These are phyloP conservation scores for Premnoplex brunnescens DNA, from an alignment of 2,797 vertebrate species.

Conservation along the genomic window DNA sequence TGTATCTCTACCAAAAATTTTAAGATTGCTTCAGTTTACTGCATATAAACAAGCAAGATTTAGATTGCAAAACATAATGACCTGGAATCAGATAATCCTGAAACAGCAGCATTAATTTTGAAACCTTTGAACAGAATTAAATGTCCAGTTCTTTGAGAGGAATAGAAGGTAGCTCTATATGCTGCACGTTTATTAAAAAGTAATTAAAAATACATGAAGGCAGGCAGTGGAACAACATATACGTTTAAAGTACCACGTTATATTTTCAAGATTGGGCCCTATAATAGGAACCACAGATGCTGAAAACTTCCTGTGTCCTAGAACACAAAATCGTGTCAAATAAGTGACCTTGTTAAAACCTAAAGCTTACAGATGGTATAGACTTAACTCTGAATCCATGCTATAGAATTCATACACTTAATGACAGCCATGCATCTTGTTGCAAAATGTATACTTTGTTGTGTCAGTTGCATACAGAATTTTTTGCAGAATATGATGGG, in stretches of 20 bases:
- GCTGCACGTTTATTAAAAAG: background rate
- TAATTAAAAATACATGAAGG: constrained; percentile 2
- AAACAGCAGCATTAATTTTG: background rate
- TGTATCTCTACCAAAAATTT: background rate
- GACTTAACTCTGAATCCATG: constrained; percentile 30
- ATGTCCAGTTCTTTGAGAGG: background rate
- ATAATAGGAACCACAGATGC: constrained; percentile 55
- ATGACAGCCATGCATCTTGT: constrained; percentile 8
- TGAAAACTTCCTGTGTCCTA: constrained; percentile 43
- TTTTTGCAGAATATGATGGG: background rate
- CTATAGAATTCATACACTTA: constrained; percentile 7
- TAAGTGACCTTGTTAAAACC: constrained; percentile 16
- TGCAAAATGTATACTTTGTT: background rate
- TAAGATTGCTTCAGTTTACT: background rate
- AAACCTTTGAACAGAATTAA: background rate
- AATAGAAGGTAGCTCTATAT: background rate
- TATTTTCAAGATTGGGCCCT: constrained; percentile 27
- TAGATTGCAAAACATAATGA: background rate
- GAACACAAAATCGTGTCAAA: constrained; percentile 44
- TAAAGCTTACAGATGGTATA: constrained; percentile 36
- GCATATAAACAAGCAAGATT: background rate
- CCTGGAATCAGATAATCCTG: background rate
- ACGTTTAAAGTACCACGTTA: background rate
- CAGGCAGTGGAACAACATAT: constrained; percentile 22
- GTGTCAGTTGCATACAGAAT: background rate